Evolutionary conservation across 2,797 vertebrate genomes (phyloP).

Genomic region (Strix occidentalis): DNA sequence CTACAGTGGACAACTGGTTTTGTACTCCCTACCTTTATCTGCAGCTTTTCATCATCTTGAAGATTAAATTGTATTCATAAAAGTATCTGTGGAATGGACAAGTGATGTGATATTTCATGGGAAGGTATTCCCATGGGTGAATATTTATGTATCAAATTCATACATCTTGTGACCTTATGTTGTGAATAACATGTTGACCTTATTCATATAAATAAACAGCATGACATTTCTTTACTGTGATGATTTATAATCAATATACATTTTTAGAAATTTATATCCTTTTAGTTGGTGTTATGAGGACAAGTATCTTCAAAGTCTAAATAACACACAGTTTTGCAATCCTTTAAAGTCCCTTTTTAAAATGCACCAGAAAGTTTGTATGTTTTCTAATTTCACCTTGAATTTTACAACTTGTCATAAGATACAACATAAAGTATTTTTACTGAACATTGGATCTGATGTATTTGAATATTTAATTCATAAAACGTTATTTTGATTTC

Average conservation of each 20-base stretch:
- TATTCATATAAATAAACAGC: conserved; percentile 24
- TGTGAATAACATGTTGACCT: not conserved
- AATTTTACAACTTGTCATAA: not conserved
- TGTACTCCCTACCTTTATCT: not conserved
- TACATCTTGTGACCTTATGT: conserved; percentile 3
- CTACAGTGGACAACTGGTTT: not conserved
- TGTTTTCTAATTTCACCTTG: conserved; percentile 2
- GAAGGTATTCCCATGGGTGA: not conserved
- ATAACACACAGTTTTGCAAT: not conserved
- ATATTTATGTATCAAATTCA: conserved; percentile 27
- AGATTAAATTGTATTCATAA: conserved; percentile 3
- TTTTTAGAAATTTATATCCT: not conserved
- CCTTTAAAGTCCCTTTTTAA: not conserved
- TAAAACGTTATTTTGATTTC: conserved; percentile 18
- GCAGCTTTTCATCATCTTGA: not conserved
- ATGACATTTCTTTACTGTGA: not conserved
- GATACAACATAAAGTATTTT: conserved; percentile 11
- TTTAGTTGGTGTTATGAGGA: not conserved
- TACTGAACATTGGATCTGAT: not conserved
- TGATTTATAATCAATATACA: conserved; percentile 4
- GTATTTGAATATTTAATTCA: conserved; percentile 52
- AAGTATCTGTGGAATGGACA: not conserved
- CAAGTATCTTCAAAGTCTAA: not conserved
- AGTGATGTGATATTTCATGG: not conserved
- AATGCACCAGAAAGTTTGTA: not conserved